Base-by-base conservation (phyloP, 1,140 invertebrate genomes). In the Grapholita molesta region DNA sequence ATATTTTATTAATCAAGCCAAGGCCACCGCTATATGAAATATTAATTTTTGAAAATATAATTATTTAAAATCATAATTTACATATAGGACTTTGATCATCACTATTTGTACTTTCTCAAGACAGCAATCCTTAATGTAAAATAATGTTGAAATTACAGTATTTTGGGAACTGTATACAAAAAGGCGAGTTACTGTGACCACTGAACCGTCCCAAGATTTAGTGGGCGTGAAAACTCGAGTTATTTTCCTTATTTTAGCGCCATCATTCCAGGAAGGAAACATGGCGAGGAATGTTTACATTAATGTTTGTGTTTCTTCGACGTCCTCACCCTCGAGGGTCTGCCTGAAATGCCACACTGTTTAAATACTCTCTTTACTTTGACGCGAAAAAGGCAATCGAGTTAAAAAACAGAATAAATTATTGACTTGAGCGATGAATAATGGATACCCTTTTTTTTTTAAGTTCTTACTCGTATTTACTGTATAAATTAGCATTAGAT, bases 321-420 rank as follows among this genome's bases (percentile, higher is more conserved):
- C 55, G 18, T 61, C 24, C 30, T 7, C 7, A 9, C 28, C n/a
- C 24, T 15, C 42, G 15, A 52, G 25, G 32, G 55, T 18, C 12
- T 15, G 55, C 18, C 28, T 61, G 12, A 28, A 28, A 61, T 61
- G 55, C 30, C 55, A 32, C 55, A 25, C 24, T 61, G 25, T 61
- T 61, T 61, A 61, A 6, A 9, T 1, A 61, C 24, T 30, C 3
- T 25, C 28, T 28, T 25, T 61, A 61, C 55, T 5, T 61, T n/a
- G 55, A 61, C n/a, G n/a, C n/a, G 32, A 57, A 57, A 9, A 57
- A 57, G 30, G n/a, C n/a, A 12, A 61, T 15, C 55, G 55, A 61
- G 6, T n/a, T 3, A 61, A 61, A 61, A 18, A 30, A 15, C 18
- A 30, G n/a, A 30, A 8, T 32, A 25, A 32, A 28, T 61, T 57